Evolutionary conservation across 1,140 invertebrate genomes (phyloP).

Genomic region (Luehdorfia chinensis): DNA sequence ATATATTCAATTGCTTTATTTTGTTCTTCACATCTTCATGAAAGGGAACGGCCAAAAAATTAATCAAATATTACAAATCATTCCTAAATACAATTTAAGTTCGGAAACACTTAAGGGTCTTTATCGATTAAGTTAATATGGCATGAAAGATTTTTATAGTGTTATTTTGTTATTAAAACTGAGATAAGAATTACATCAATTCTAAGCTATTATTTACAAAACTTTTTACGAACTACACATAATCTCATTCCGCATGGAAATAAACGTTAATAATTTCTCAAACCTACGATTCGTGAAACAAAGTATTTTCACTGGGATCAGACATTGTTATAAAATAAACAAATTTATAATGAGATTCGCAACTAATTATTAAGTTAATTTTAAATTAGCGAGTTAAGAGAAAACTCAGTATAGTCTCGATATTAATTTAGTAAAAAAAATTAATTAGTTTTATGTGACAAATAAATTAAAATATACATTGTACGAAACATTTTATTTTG

Average conservation of each 20-base stretch:
- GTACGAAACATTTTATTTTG: conserved; percentile 13
- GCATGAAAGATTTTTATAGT: conserved; percentile 25
- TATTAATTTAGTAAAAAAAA: neutral
- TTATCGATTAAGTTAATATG: conserved; percentile 8
- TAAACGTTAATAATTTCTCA: conserved; percentile 49
- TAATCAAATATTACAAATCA: neutral
- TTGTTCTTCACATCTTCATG: too few relatives aligned
- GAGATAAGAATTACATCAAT: conserved; percentile 41
- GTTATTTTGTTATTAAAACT: conserved; percentile 38
- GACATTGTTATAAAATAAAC: conserved; percentile 24
- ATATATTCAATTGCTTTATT: too few relatives aligned
- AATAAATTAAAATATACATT: conserved; percentile 7
- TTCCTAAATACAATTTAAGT: neutral
- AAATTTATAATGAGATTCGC: conserved; percentile 46
- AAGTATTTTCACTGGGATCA: conserved; percentile 26
- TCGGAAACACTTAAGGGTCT: neutral
- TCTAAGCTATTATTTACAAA: conserved; percentile 59
- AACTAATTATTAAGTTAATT: conserved; percentile 21
- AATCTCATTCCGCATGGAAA: conserved; percentile 68
- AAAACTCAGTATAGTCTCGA: neutral
- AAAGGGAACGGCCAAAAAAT: conserved; percentile 16
- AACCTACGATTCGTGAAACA: conserved; percentile 42
- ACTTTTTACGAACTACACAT: conserved; percentile 53
- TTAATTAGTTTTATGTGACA: neutral
- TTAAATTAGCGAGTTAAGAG: neutral